Base-by-base conservation (phyloP, 1,140 invertebrate genomes). In the Forficula auricularia region DNA sequence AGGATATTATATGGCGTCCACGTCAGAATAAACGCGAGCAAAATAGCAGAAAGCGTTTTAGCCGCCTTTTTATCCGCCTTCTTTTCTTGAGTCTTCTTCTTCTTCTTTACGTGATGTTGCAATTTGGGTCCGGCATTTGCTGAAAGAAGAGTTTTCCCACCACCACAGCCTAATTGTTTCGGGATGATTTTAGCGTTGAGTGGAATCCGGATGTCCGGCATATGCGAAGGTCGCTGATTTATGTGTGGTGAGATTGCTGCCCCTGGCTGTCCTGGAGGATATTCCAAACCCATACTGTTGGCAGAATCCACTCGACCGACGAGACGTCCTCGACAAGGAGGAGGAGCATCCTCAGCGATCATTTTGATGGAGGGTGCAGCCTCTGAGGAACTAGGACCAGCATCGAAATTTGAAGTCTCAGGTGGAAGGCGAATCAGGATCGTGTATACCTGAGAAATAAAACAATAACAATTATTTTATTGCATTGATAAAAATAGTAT, bases 1-100 rank as follows among this genome's bases (percentile, higher is more conserved):
- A 94, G 68, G 36, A 98, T 89, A 61, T 97, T 98, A 65, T 99
- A 99, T 36, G 95, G 95, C 32, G 90, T 92, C 95, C 95, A 99
- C 2, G 95, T 98, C 51, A 98, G 77, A 49, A 98, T 95, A 65
- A 99, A 98, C 37, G 92, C 92, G 41, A 96, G 62, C 45, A 99
- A 66, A 50, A 99, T 98, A 45, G 95, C 95, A 4, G 84, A 94
- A 33, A 98, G 62, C 0, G 94, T 99, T 62, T 98, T 98, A 1
- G 96, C 96, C 6, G 96, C 96, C 68, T 98, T 99, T 46, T 86
- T 82, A 51, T 99, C 95, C 50, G 92, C 87, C 53, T 92, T 92
- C 57, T 94, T 87, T 62, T 98, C 92, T 55, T 91, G 85, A 1
- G 81, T 80, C 57, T 89, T 89, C 61, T 89, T 88, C 59, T 89